Evolutionary conservation across 2,113 vertebrate genomes (phyloP), one percentile per base, ranked within the genome.

Genomic region (Oxyura jamaicensis): DNA sequence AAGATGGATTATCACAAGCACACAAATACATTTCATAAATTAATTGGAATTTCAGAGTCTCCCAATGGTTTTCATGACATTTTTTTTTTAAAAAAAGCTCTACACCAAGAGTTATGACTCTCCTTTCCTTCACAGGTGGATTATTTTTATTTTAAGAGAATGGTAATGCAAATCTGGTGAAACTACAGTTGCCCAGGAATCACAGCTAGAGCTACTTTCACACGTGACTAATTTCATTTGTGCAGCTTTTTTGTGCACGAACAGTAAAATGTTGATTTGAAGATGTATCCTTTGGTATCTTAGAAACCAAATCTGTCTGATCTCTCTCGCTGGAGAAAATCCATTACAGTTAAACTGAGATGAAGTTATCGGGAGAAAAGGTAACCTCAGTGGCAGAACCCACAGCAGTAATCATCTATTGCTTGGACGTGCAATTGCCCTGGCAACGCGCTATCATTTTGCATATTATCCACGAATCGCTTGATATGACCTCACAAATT

Each of bases 301-400:
- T 95, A 79, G 93, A 91, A 93, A 95, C 88, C 81, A 92, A 75
- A 85, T 75, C 79, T 71, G n/a, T 72, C 85, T 89, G 62, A 94
- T 93, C 44, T 58, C 44, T 89, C 74, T 89, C 31, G 20, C 21
- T 73, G 41, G 36, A 91, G 71, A 84, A 85, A 82, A 85, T 69
- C 74, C 73, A 11, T 74, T 77, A 82, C 72, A 80, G 56, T 58
- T 66, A 91, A 83, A 84, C 68, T 20, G 39, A 90, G 44, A 79
- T 50, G 31, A 95, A 96, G 36, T 79, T 86, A 58, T 58, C 9
- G 52, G 68, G 26, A 91, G 62, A 50, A 91, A 94, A 90, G 76
- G 78, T 39, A 83, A 90, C 44, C 44, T 83, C 55, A 53, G 22
- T n/a, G 56, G 26, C 67, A 23, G n/a, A 90, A 67, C 26, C 29